Percentiles rank a stretch among this genome's conserved stretches.
These are phyloP conservation scores for Myripristis jacobus DNA, from an alignment of 2,797 vertebrate species.

Conservation along the genomic window DNA sequence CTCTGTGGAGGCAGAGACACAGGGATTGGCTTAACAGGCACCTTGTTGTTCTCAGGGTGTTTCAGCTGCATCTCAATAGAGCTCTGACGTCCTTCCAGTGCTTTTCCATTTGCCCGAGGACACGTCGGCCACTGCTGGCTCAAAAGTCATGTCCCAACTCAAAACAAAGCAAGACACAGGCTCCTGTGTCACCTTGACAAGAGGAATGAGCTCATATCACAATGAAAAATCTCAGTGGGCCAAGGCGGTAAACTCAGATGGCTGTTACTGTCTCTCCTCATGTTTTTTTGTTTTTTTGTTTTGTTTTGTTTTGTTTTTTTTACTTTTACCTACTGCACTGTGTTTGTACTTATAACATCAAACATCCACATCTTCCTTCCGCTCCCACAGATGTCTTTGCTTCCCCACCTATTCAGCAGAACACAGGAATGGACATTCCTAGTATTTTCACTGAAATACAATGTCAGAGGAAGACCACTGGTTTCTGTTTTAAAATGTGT, in stretches of 20 bases:
- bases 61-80: conserved; percentile 17
- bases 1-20: neutral
- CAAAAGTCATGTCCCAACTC: conserved; percentile 45
- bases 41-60: conserved; percentile 12
- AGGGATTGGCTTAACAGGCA: neutral
- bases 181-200: conserved; percentile 12
- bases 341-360: too few relatives aligned
- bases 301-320: neutral
- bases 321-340: too few relatives aligned
- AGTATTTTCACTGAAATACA: too few relatives aligned
- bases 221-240: neutral
- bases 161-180: conserved; percentile 40
- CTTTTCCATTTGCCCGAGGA: conserved; percentile 52
- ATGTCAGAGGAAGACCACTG: too few relatives aligned
- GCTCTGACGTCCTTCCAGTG: conserved; percentile 14
- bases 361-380: conserved; percentile 6
- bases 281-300: neutral
- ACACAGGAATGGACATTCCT: too few relatives aligned
- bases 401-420: too few relatives aligned
- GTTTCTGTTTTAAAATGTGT: too few relatives aligned
- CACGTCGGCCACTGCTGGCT: conserved; percentile 13
- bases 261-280: neutral
- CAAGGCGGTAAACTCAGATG: neutral
- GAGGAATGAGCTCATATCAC: conserved; percentile 2
- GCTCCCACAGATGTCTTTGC: neutral